phyloP scores from a whole-genome alignment of 2,888 invertebrate genomes.

The Allolobophora icterica region DNA sequence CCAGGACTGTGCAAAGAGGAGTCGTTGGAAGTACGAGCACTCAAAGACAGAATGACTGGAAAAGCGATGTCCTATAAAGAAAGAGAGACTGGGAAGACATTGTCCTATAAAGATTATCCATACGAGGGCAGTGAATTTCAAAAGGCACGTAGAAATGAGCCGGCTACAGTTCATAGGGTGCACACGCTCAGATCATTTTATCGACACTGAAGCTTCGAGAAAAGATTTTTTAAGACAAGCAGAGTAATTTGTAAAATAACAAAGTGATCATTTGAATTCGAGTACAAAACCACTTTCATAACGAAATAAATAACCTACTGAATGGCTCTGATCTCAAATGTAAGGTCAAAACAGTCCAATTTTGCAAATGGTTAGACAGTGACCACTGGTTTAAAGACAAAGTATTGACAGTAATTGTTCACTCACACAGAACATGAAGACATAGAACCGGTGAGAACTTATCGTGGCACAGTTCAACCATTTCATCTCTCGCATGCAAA shows the following conservation, averaged over 20 bases:
- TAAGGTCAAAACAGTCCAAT: neutral
- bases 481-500: neutral
- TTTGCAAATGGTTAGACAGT: neutral
- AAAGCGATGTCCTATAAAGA: neutral
- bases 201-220: neutral
- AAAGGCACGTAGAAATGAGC: neutral
- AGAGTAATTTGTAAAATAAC: too few relatives aligned
- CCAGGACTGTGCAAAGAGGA: neutral
- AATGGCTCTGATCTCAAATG: neutral
- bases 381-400: too few relatives aligned
- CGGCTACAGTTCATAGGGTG: neutral
- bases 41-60: neutral
- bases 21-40: neutral
- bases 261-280: neutral
- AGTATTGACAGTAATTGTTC: neutral
- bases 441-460: neutral
- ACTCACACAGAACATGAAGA: neutral
- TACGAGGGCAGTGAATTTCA: neutral
- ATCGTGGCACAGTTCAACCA: neutral
- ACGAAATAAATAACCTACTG: neutral
- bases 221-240: too few relatives aligned
- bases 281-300: neutral
- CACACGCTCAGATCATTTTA: neutral
- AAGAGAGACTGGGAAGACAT: neutral
- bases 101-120: neutral